phyloP scores from a whole-genome alignment of 2,888 invertebrate genomes.

The Fragum sueziense region DNA sequence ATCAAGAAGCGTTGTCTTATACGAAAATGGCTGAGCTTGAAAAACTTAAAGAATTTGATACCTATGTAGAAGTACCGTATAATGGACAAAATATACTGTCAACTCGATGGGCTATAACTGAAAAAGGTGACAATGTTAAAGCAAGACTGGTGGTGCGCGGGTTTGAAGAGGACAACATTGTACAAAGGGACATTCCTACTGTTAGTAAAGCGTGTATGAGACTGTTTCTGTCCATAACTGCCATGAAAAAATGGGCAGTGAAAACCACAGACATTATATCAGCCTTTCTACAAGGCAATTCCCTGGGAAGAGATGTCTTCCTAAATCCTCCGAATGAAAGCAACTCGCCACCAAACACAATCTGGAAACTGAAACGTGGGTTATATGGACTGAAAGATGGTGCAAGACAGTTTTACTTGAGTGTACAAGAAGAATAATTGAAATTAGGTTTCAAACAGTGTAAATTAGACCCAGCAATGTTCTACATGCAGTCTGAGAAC shows the following conservation, averaged over 20 bases:
- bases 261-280: conserved; percentile 64
- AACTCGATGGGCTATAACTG: conserved; percentile 40
- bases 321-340: conserved; percentile 53
- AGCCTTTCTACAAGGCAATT: conserved; percentile 61
- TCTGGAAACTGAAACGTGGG: conserved; percentile 61
- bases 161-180: conserved; percentile 29
- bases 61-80: conserved; percentile 43
- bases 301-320: conserved; percentile 49
- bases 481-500: conserved; percentile 35
- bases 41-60: conserved; percentile 37
- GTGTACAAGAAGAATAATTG: conserved; percentile 50
- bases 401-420: conserved; percentile 58
- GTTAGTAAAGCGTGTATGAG: conserved; percentile 43
- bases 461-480: conserved; percentile 59
- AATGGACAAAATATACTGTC: conserved; percentile 27
- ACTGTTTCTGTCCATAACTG: conserved; percentile 39
- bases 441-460: conserved; percentile 51
- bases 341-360: neutral
- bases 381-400: conserved; percentile 62
- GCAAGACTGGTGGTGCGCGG: conserved; percentile 29
- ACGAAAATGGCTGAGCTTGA: conserved; percentile 45
- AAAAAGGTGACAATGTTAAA: conserved; percentile 34
- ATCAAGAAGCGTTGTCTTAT: too few relatives aligned
- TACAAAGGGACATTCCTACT: conserved; percentile 46
- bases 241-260: conserved; percentile 46